These are phyloP conservation scores for Deroplatys truncata DNA, from an alignment of 2,888 invertebrate species.

Conservation along the genomic window DNA sequence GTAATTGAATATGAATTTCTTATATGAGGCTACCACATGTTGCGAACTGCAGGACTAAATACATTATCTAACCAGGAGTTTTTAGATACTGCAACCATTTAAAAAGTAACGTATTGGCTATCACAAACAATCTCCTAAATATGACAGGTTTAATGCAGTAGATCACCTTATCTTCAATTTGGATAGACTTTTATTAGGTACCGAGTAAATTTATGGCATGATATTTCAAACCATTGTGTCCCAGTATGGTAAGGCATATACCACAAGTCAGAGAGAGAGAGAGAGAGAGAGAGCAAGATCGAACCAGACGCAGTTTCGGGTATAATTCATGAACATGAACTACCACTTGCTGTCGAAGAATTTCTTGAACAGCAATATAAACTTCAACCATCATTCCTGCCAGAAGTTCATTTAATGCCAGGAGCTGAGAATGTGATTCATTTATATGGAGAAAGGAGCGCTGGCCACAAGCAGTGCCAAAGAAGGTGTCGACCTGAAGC, in stretches of 20 bases:
- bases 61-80: too few species aligned
- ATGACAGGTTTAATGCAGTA: conserved; percentile 41
- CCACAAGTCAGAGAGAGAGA: conserved; percentile 72
- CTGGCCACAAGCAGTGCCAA: conserved; percentile 82
- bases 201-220: conserved; percentile 73
- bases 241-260: conserved; percentile 71
- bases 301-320: conserved; percentile 66
- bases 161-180: conserved; percentile 75
- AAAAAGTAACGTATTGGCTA: too few species aligned
- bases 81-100: too few species aligned
- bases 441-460: conserved; percentile 63
- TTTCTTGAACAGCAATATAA: conserved; percentile 61
- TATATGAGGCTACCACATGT: too few species aligned
- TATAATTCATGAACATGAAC: conserved; percentile 60
- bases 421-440: conserved; percentile 80
- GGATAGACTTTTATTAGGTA: conserved; percentile 64
- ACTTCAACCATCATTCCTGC: conserved; percentile 57
- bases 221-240: conserved; percentile 66
- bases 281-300: conserved; percentile 70
- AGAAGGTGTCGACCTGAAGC: conserved; percentile 68
- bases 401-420: conserved; percentile 58
- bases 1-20: too few species aligned
- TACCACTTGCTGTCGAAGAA: conserved; percentile 64
- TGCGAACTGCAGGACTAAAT: too few species aligned
- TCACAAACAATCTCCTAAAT: not conserved